Conservation (phyloP, 2,113 vertebrate genomes). For the Megaceryle torquata region DNA sequence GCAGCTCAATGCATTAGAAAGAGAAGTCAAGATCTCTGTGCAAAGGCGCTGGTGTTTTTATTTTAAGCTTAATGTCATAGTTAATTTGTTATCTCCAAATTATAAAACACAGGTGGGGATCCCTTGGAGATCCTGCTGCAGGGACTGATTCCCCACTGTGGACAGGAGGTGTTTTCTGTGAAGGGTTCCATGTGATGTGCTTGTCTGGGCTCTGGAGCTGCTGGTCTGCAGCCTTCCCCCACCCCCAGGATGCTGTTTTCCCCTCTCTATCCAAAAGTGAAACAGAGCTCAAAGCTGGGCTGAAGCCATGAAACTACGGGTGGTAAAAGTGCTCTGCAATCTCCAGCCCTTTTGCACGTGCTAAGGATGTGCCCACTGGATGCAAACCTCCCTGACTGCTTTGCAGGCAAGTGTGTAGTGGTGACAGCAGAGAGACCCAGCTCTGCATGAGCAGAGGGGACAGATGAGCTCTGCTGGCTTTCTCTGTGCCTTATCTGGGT, state of each 20-base stretch:
- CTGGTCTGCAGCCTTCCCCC: too few relatives aligned
- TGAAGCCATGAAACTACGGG: background rate
- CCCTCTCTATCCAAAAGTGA: background rate
- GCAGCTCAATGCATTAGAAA: background rate
- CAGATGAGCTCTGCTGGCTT: background rate
- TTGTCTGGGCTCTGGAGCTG: background rate
- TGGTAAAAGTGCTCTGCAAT: background rate
- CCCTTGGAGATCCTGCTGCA: background rate
- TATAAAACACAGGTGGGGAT: background rate
- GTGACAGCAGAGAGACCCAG: background rate
- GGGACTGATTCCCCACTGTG: background rate
- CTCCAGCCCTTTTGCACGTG: background rate
- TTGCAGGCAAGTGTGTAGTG: background rate
- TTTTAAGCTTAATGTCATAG: background rate
- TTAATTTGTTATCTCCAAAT: background rate
- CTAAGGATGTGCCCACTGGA: background rate
- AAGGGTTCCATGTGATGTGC: background rate
- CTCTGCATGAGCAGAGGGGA: background rate
- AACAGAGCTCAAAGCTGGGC: background rate
- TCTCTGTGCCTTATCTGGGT: background rate
- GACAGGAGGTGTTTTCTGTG: background rate
- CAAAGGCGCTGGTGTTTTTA: background rate
- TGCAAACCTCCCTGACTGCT: accelerated
- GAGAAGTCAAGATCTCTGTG: background rate
- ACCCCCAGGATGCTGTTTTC: background rate